A percentile compares a stretch with the other conserved stretches of the same genome.
phyloP scores from a whole-genome alignment of 2,113 vertebrate genomes.

The Rhea pennata region DNA sequence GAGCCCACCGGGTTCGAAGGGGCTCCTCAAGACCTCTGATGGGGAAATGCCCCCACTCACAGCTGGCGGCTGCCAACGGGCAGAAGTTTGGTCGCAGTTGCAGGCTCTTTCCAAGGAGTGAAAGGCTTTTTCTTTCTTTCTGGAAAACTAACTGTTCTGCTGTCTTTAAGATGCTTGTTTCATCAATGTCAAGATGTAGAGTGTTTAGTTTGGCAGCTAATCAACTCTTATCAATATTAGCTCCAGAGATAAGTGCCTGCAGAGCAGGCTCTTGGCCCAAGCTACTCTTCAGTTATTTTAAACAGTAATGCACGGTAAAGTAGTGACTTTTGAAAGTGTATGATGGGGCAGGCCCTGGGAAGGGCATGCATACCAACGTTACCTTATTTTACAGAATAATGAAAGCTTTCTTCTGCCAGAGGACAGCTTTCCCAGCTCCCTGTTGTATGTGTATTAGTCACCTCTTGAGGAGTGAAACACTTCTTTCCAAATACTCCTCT shows the following conservation, averaged over 20 bases:
- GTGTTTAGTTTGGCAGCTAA: constrained; percentile 54
- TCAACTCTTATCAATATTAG: constrained; percentile 39
- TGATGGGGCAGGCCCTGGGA: neutral
- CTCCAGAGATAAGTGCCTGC: constrained; percentile 41
- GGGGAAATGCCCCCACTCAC: neutral
- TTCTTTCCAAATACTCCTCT: neutral
- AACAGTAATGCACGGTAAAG: neutral
- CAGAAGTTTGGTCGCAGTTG: constrained; percentile 25
- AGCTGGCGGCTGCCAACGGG: constrained; percentile 43
- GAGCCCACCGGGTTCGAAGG: too few relatives aligned
- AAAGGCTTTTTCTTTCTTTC: neutral
- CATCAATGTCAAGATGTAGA: constrained; percentile 35
- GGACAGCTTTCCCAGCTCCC: neutral
- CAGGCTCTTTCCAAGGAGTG: constrained; percentile 43
- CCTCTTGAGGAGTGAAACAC: neutral
- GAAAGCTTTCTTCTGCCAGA: too few relatives aligned
- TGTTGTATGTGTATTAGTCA: neutral
- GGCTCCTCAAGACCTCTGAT: too few relatives aligned
- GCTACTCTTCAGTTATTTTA: constrained; percentile 1
- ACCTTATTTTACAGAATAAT: neutral
- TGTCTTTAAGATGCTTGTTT: constrained; percentile 46
- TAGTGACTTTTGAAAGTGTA: neutral
- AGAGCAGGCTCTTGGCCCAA: constrained; percentile 25
- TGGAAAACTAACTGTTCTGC: constrained; percentile 50
- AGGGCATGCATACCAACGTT: neutral